Evolutionary conservation across 1,140 invertebrate species (phyloP).

Genomic region (Sogatella furcifera): DNA sequence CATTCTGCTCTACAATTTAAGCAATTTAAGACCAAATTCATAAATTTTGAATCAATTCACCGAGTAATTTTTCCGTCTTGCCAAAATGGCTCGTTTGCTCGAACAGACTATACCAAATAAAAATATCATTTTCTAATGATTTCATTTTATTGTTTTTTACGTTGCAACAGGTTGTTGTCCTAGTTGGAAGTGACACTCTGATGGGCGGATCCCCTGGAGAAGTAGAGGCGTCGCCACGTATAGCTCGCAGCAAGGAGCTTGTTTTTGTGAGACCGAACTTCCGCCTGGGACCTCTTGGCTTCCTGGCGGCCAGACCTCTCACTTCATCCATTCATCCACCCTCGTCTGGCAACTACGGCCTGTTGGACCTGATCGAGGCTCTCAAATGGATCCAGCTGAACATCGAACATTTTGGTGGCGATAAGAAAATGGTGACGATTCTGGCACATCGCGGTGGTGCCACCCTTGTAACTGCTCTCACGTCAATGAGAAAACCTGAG

Average conservation of each 20-base stretch:
- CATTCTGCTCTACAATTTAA: no score
- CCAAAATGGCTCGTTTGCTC: no score
- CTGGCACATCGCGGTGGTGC: conserved; percentile 70
- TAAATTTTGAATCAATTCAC: no score
- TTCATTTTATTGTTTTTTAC: no score
- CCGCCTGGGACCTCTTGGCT: conserved; percentile 51
- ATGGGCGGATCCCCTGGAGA: conserved; percentile 56
- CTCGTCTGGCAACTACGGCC: conserved; percentile 77
- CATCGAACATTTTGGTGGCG: conserved; percentile 72
- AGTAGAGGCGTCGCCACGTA: conserved; percentile 47
- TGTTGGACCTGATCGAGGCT: conserved; percentile 65
- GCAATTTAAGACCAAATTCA: no score
- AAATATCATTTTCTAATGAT: no score
- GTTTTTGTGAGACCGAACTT: conserved; percentile 77
- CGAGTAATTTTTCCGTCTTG: no score
- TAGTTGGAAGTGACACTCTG: conserved; percentile 64
- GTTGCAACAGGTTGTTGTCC: conserved; percentile 67
- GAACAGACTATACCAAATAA: no score
- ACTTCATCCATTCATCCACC: conserved; percentile 54
- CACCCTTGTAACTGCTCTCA: conserved; percentile 59
- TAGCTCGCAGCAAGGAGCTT: conserved; percentile 61
- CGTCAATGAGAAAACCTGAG: conserved; percentile 39
- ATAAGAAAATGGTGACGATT: conserved; percentile 60
- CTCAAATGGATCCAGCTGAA: conserved; percentile 72
- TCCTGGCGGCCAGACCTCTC: conserved; percentile 57